Conservation (phyloP, 2,888 invertebrate genomes). For the Agrypnus murinus region DNA sequence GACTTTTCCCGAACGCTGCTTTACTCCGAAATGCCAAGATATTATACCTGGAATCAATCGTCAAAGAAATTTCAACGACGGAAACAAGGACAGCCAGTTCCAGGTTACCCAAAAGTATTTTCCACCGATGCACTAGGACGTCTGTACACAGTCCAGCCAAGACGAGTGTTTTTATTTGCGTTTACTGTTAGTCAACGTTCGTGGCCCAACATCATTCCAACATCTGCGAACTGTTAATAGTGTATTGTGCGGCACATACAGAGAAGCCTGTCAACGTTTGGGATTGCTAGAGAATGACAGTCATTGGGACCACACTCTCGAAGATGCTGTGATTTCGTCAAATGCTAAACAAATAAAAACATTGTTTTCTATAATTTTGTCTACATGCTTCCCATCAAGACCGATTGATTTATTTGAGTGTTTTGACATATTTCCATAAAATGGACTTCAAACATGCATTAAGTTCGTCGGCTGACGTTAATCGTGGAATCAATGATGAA, state of each 20-base stretch:
- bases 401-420: not conserved
- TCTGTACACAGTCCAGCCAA: slow-evolving; percentile 58
- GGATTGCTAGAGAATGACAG: slow-evolving; percentile 55
- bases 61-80: slow-evolving; percentile 47
- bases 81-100: slow-evolving; percentile 38
- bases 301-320: slow-evolving; percentile 33
- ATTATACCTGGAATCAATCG: slow-evolving; percentile 49
- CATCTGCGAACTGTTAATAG: slow-evolving; percentile 47
- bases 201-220: slow-evolving; percentile 34
- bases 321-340: slow-evolving; percentile 36
- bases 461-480: too few relatives aligned
- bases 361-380: slow-evolving; percentile 34
- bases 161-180: slow-evolving; percentile 36
- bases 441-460: too few relatives aligned
- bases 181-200: slow-evolving; percentile 39
- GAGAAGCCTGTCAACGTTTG: slow-evolving; percentile 46
- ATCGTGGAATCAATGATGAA: too few relatives aligned
- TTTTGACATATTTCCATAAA: too few relatives aligned
- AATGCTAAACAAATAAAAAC: slow-evolving; percentile 44
- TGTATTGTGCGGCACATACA: slow-evolving; percentile 37
- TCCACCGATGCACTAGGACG: slow-evolving; percentile 52
- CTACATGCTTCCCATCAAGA: slow-evolving; percentile 12
- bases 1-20: slow-evolving; percentile 48
- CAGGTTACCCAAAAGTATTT: slow-evolving; percentile 36
- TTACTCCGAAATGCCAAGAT: slow-evolving; percentile 42